These are phyloP conservation scores for Blastobasis adustella DNA, from an alignment of 2,888 invertebrate species.

Conservation along the genomic window DNA sequence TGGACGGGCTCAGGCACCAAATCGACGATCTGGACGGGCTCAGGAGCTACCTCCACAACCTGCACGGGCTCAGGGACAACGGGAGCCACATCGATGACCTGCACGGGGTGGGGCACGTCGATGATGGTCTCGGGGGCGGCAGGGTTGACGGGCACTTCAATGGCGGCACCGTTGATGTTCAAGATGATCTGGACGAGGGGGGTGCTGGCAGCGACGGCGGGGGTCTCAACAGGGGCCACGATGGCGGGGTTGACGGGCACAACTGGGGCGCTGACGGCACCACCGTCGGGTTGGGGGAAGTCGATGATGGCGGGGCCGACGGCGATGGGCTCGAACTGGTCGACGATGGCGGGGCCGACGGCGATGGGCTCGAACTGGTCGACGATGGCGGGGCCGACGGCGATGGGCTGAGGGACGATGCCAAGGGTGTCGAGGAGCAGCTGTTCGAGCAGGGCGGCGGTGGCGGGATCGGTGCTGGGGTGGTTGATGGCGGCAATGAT, in stretches of 20 bases:
- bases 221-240: slow-evolving; percentile 11
- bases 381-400: slow-evolving; percentile 9
- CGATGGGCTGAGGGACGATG: slow-evolving; percentile 5
- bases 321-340: slow-evolving; percentile 5
- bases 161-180: slow-evolving; percentile 23
- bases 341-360: slow-evolving; percentile 5
- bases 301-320: slow-evolving; percentile 13
- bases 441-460: slow-evolving; percentile 23
- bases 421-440: slow-evolving; percentile 19
- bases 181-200: slow-evolving; percentile 45
- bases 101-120: neutral
- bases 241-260: slow-evolving; percentile 4
- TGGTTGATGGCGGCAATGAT: slow-evolving; percentile 44
- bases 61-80: neutral
- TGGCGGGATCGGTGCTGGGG: slow-evolving; percentile 44
- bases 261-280: slow-evolving; percentile 1
- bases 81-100: neutral
- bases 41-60: slow-evolving; percentile 1
- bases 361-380: slow-evolving; percentile 7
- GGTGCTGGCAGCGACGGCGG: slow-evolving; percentile 20
- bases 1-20: slow-evolving; percentile 2
- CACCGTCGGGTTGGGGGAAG: slow-evolving; percentile 1
- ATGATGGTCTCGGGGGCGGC: neutral
- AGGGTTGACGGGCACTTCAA: neutral
- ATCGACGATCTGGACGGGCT: slow-evolving; percentile 11